A percentile compares a stretch with the other conserved stretches of the same genome.
Evolutionary conservation across 2,113 vertebrate genomes (phyloP).

Genomic region (Ptyas mucosa): DNA sequence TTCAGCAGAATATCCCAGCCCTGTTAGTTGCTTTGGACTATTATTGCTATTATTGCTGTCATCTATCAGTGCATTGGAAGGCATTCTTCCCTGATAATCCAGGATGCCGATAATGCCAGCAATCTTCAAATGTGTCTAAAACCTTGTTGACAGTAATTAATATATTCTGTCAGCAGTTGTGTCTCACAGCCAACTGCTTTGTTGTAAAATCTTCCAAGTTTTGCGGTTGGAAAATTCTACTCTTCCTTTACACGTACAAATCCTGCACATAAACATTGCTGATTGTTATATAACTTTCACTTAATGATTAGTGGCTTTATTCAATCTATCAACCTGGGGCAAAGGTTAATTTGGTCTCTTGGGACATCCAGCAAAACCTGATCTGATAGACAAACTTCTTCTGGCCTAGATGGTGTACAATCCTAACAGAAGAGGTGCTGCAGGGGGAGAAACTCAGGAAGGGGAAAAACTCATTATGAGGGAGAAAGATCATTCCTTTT

Average conservation of each 20-base stretch:
- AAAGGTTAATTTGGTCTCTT: slow-evolving; percentile 58
- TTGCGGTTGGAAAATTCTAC: slow-evolving; percentile 48
- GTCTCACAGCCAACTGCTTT: slow-evolving; percentile 63
- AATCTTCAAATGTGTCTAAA: slow-evolving; percentile 65
- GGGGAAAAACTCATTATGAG: slow-evolving; percentile 35
- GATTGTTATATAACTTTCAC: slow-evolving; percentile 66
- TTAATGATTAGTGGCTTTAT: slow-evolving; percentile 69
- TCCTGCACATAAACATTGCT: background rate
- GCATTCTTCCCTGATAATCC: slow-evolving; percentile 46
- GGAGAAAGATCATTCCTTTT: slow-evolving; percentile 36
- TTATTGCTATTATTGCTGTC: background rate
- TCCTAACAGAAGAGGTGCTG: slow-evolving; percentile 42
- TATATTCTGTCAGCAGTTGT: slow-evolving; percentile 65
- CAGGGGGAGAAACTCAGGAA: slow-evolving; percentile 48
- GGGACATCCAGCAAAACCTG: slow-evolving; percentile 54
- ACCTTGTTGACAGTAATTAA: slow-evolving; percentile 71
- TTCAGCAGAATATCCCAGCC: background rate
- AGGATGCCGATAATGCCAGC: slow-evolving; percentile 42
- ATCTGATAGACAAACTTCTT: slow-evolving; percentile 57
- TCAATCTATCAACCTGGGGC: slow-evolving; percentile 67
- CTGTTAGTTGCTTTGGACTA: background rate
- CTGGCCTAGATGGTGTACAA: slow-evolving; percentile 38
- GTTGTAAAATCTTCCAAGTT: slow-evolving; percentile 58
- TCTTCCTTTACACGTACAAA: slow-evolving; percentile 10
- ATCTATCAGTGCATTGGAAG: slow-evolving; percentile 29